Base-by-base conservation (phyloP, 2,888 invertebrate species). In the Thecophora atra region DNA sequence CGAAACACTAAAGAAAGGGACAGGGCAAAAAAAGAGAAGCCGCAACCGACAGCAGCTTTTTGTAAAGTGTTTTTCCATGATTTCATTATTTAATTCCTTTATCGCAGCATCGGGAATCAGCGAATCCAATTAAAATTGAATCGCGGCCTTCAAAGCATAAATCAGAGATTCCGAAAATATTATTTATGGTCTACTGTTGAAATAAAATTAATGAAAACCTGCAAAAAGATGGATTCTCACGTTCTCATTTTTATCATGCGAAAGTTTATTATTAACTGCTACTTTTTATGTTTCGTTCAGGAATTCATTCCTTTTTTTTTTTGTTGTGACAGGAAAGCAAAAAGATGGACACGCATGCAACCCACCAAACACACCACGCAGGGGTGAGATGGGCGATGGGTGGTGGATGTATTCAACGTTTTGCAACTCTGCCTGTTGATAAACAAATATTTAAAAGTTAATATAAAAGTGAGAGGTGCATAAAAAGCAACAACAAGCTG, bases 371-470 rank as follows among this genome's bases (percentile, higher is more conserved):
- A 6, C 37, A 2, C 37, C 37, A 1, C 37, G 2, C 37, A 37
- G 1, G 1, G 2, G 11, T 8, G 2, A 51, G 5, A 51, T 7
- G 17, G 28, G 7, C 17, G 26, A 13, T 13, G 21, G 0, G 21
- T 26, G 26, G 8, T 17, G 21, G n/a, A n/a, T 58, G 8, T 26
- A 26, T 54, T 54, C 24, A 63, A 11, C 28, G 28, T 42, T 51
- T 62, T 62, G 17, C 1, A 17, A n/a, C 26, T 21, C 56, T 68
- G 68, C 24, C 19, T 66, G 44, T 58, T 24, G 68, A 68, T 68
- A 68, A 68, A 44, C 56, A 68, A 68, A 68, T 58, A 68, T 68
- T 58, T 24, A 21, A 58, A 68, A 68, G 56, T 68, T 68, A 68
- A 68, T 68, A 68, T 68, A 58, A 54, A 54, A 67, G 37, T 54